Conservation (phyloP, 2,888 invertebrate species). For the Cheiracanthium punctorium region DNA sequence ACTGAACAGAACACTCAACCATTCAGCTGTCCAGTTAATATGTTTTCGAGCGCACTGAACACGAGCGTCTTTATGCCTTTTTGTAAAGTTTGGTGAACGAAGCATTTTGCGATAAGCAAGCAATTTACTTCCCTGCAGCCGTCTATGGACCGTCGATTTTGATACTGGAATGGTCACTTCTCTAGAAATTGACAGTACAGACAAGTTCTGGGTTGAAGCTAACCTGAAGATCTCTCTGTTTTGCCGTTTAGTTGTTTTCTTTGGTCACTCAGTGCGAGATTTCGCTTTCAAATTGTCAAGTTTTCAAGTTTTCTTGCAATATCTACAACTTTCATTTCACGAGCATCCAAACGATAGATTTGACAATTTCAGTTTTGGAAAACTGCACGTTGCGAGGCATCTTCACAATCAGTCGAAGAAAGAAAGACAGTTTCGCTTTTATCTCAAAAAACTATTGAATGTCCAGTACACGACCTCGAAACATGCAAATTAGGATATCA, state of each 20-base stretch:
- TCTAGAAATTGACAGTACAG: background rate
- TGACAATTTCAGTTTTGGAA: background rate
- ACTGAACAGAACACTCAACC: too few relatives aligned
- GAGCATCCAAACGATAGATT: background rate
- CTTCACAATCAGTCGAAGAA: too few relatives aligned
- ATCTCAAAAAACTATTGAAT: too few relatives aligned
- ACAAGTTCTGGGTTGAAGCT: conserved; percentile 8
- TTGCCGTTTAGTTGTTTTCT: conserved; percentile 11
- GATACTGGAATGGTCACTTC: conserved; percentile 4
- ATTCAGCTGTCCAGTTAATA: too few relatives aligned
- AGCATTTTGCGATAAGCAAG: background rate
- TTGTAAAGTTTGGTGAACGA: background rate
- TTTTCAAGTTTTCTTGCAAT: background rate
- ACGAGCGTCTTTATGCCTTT: background rate
- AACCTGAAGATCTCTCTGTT: background rate
- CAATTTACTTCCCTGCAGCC: background rate
- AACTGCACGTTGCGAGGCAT: too few relatives aligned
- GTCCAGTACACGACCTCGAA: too few relatives aligned
- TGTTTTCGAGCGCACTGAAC: background rate
- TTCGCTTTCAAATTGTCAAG: background rate
- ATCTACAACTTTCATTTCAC: background rate
- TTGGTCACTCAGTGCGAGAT: background rate
- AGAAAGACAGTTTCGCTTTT: too few relatives aligned
- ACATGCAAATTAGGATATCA: too few relatives aligned
- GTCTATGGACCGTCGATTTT: background rate